A percentile compares a stretch with the other conserved stretches of the same genome.
phyloP scores from a whole-genome alignment of 1,140 invertebrate genomes.

The Temnothorax nylanderi region DNA sequence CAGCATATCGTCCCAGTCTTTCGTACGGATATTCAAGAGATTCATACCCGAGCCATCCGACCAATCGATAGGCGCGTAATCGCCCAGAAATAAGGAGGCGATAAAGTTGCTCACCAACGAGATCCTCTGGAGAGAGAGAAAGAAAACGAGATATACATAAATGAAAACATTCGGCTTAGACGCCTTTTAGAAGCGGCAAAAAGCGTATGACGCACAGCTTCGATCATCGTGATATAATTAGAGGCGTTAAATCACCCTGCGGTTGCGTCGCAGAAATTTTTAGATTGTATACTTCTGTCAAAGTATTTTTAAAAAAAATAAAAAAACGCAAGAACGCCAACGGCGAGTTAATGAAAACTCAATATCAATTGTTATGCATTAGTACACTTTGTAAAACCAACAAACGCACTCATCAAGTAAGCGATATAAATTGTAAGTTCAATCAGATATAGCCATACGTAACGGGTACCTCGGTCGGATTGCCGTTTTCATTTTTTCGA shows the following conservation, averaged over 20 bases:
- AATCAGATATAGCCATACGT: slow-evolving; percentile 46
- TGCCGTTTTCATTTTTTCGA: slow-evolving; percentile 64
- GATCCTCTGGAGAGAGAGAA: slow-evolving; percentile 89
- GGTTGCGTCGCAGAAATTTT: slow-evolving; percentile 8
- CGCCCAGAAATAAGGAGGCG: slow-evolving; percentile 95
- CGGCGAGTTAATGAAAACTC: neutral
- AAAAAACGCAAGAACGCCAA: neutral
- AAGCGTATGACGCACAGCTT: slow-evolving; percentile 18
- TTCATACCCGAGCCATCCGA: slow-evolving; percentile 99
- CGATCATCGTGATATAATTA: slow-evolving; percentile 40
- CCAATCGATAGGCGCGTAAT: slow-evolving; percentile 95
- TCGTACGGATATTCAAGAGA: slow-evolving; percentile 93
- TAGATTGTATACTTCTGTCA: neutral
- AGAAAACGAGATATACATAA: slow-evolving; percentile 63
- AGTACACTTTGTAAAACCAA: neutral
- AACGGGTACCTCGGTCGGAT: slow-evolving; percentile 67
- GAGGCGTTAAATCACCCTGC: slow-evolving; percentile 25
- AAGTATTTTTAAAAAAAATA: neutral
- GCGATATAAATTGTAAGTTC: neutral
- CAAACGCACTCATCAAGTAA: neutral
- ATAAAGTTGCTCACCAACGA: slow-evolving; percentile 97
- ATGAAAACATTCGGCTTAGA: neutral
- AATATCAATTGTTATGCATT: neutral
- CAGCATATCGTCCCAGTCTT: slow-evolving; percentile 92
- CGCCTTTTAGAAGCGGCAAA: neutral